Base-by-base conservation (phyloP, 2,888 invertebrate species). In the Drosophila emarginata region DNA sequence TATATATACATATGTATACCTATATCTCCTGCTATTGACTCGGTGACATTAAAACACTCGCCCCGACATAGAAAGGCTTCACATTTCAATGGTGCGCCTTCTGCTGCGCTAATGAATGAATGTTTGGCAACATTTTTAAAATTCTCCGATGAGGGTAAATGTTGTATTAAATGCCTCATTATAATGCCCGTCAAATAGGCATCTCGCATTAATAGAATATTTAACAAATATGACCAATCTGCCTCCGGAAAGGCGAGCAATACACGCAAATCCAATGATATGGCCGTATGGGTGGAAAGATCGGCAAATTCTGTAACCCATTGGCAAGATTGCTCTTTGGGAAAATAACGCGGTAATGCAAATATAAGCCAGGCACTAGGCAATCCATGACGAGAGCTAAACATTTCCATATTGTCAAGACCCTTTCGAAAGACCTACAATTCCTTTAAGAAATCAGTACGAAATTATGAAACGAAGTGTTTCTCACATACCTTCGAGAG, bases 191-290 rank as follows among this genome's bases (percentile, higher is more conserved):
- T 92, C 0, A 96, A 92, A 76, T 93, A 93, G 76, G 95, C 95
- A 78, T 95, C 93, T 1, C 95, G 93, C 95, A 96, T 95, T 87
- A 95, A 93, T 9, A 96, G 88, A 0, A 96, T 96, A 93, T 96
- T 96, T 0, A 96, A 92, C 21, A 96, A 90, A 72, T 95, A 93
- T 0, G 95, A 92, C 96, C 96, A 96, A 60, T 95, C 95, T 0
- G 96, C 95, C 84, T 96, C 96, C 0, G 96, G 96, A 80, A 96
- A 96, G 0, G 95, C 94, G 62, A 96, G 89, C 39, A 96, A 87
- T 0, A 96, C 95, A 54, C 94, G 93, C 28, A 96, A 89, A 79
- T 96, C 96, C 64, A 96, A 89, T 0, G 94, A 94, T 11, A 96
- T 93, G 2, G 94, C 94, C 2, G 94, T 94, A 71, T 93, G 93